phyloP scores from a whole-genome alignment of 2,888 invertebrate species.

The Nudaria mundana region DNA sequence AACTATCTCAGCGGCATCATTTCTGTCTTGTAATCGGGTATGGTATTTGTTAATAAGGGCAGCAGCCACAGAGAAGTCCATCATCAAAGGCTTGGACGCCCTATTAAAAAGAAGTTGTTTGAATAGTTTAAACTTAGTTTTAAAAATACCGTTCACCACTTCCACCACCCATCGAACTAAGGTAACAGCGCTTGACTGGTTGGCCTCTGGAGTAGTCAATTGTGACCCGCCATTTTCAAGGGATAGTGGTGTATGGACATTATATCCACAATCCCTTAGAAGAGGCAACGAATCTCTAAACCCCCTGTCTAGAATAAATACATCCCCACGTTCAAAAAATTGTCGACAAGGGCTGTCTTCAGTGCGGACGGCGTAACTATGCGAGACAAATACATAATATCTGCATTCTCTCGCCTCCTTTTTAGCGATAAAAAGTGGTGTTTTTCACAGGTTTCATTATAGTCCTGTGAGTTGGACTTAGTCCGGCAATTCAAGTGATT shows the following conservation, averaged over 20 bases:
- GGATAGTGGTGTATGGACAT: neutral
- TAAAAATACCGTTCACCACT: neutral
- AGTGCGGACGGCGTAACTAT: too few species aligned
- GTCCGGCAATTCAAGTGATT: too few species aligned
- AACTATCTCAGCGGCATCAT: constrained; percentile 2
- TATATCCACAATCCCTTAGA: neutral
- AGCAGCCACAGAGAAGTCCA: constrained; percentile 1
- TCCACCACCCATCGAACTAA: constrained; percentile 2
- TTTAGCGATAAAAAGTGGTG: too few species aligned
- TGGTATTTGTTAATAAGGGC: constrained; percentile 4
- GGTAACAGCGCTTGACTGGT: constrained; percentile 1
- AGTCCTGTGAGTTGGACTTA: neutral
- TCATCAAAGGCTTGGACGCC: neutral
- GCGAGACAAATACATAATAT: too few species aligned
- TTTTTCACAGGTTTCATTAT: too few species aligned
- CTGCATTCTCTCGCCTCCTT: too few species aligned
- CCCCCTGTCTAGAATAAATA: too few species aligned
- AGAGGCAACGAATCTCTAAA: neutral
- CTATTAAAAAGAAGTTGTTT: neutral
- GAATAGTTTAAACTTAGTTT: neutral
- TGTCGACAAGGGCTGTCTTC: too few species aligned
- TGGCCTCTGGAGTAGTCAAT: neutral
- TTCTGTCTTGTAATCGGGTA: neutral
- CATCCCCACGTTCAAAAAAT: too few species aligned
- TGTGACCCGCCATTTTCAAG: neutral